phyloP scores from a whole-genome alignment of 2,113 vertebrate species.

The Rhabdornis inornatus region DNA sequence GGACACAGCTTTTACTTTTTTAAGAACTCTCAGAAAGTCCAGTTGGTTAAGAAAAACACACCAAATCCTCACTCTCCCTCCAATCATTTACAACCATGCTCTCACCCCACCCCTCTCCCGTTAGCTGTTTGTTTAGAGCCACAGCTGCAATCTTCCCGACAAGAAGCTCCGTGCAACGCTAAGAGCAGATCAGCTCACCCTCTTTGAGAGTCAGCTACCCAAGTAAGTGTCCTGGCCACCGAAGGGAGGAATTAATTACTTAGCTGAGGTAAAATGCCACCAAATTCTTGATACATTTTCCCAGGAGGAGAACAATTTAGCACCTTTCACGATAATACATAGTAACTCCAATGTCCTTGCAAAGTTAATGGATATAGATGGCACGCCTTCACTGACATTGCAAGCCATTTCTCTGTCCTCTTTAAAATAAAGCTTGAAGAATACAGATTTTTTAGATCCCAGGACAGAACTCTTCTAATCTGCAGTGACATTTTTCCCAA shows the following conservation, averaged over 20 bases:
- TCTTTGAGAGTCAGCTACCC: background rate
- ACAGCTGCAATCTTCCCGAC: background rate
- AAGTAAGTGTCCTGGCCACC: background rate
- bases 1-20: background rate
- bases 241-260: background rate
- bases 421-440: background rate
- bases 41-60: background rate
- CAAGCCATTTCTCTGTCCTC: background rate
- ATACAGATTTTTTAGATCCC: background rate
- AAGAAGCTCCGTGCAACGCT: background rate
- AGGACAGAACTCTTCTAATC: background rate
- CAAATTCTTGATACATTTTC: background rate
- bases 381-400: background rate
- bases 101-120: rapidly evolving
- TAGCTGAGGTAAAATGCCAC: background rate
- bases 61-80: background rate
- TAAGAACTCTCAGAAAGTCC: background rate
- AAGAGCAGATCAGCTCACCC: background rate
- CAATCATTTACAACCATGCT: background rate
- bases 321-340: background rate
- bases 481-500: background rate
- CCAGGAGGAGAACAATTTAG: background rate
- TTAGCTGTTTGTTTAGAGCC: background rate
- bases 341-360: background rate
- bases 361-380: background rate